A percentile compares a stretch with the other conserved stretches of the same genome.
Conservation (phyloP, 2,113 vertebrate genomes). For the Chloropsis cyanopogon region DNA sequence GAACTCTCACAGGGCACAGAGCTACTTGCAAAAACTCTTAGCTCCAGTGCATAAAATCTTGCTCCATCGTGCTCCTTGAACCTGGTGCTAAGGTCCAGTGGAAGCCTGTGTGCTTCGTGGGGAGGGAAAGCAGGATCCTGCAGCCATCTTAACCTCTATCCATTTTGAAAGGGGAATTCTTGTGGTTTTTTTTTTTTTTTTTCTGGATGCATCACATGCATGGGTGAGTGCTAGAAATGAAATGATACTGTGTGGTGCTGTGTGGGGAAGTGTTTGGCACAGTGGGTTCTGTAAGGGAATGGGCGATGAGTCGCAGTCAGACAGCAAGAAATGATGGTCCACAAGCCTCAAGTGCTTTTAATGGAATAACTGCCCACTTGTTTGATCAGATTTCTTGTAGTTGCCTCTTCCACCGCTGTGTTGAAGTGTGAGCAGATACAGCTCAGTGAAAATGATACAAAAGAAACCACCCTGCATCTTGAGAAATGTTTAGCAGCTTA, state of each 20-base stretch:
- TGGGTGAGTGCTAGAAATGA: background rate
- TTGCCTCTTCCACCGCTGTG: background rate
- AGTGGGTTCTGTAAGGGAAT: background rate
- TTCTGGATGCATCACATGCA: background rate
- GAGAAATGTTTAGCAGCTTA: conserved; percentile 38
- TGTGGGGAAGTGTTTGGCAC: background rate
- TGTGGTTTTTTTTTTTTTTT: background rate
- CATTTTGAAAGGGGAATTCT: background rate
- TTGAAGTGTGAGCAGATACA: background rate
- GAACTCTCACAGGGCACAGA: background rate
- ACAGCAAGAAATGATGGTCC: conserved; percentile 21
- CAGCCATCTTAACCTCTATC: background rate
- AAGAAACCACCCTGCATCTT: background rate
- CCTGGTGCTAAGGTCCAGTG: background rate
- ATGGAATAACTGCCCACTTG: background rate
- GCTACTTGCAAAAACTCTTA: background rate
- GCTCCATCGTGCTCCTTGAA: background rate
- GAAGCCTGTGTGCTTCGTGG: background rate
- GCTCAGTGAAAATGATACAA: background rate
- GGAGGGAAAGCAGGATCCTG: background rate
- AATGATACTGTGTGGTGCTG: background rate
- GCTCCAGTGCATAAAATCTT: background rate
- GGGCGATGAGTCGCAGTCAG: background rate
- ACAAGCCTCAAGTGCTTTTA: conserved; percentile 16
- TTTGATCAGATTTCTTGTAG: conserved; percentile 1